phyloP scores from a whole-genome alignment of 2,888 invertebrate species.

The Sinhomidia bicolor region DNA sequence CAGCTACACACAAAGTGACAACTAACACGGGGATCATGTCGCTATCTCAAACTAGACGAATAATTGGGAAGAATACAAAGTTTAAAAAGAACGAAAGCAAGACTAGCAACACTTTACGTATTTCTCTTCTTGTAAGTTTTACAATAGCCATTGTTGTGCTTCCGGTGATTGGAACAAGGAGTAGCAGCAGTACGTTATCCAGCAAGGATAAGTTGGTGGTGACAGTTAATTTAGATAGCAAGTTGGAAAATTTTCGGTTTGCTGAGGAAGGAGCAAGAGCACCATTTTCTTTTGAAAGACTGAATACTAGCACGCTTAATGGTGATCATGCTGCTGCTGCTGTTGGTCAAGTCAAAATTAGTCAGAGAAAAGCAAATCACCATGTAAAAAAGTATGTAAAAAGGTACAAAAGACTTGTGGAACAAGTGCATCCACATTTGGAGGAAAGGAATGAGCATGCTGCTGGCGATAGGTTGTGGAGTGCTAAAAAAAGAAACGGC shows the following conservation, averaged over 20 bases:
- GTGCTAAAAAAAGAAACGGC: not conserved
- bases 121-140: not conserved
- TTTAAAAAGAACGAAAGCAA: conserved; percentile 1
- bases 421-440: not conserved
- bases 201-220: not conserved
- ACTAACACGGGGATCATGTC: too few species aligned
- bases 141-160: not conserved
- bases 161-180: not conserved
- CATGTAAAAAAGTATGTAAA: not conserved
- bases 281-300: not conserved
- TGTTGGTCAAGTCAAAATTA: not conserved
- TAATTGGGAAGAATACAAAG: conserved; percentile 47
- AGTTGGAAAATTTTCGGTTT: conserved; percentile 25
- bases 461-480: not conserved
- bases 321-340: not conserved
- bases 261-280: not conserved
- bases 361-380: not conserved
- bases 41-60: not conserved
- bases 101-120: not conserved
- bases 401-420: conserved; percentile 16
- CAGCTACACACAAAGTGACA: too few species aligned
- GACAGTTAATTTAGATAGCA: not conserved
- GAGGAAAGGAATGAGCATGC: not conserved
- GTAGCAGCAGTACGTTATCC: not conserved
- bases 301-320: too few species aligned